A percentile compares a stretch with the other conserved stretches of the same genome.
Conservation (phyloP, 2,113 vertebrate species). For the Gambusia affinis region DNA sequence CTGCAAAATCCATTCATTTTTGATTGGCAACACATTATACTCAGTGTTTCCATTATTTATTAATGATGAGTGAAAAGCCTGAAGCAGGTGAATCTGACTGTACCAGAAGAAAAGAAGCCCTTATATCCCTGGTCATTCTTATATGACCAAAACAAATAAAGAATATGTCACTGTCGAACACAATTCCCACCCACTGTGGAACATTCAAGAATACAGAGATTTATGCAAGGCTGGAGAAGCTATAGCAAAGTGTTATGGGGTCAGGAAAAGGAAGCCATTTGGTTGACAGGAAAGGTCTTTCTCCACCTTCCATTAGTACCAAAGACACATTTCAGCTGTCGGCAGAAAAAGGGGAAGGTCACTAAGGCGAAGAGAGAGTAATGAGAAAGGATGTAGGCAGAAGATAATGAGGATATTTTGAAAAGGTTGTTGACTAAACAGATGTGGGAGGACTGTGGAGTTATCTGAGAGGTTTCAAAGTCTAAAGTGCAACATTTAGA, state of each 20-base stretch:
- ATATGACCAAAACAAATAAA: neutral
- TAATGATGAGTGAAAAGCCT: slow-evolving; percentile 5
- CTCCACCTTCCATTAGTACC: slow-evolving; percentile 57
- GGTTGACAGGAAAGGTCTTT: slow-evolving; percentile 63
- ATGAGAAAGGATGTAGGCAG: slow-evolving; percentile 11
- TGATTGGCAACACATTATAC: neutral
- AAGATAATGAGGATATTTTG: slow-evolving; percentile 1
- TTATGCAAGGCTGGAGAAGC: slow-evolving; percentile 22
- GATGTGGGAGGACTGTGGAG: neutral
- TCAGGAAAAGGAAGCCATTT: slow-evolving; percentile 59
- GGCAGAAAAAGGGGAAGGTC: slow-evolving; percentile 39
- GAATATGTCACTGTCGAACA: neutral
- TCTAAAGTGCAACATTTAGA: neutral
- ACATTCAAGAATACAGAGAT: neutral
- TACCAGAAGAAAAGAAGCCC: neutral
- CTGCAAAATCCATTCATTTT: neutral
- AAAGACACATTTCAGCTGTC: slow-evolving; percentile 31
- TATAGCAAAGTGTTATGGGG: slow-evolving; percentile 15
- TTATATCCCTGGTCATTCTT: neutral
- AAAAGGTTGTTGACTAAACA: slow-evolving; percentile 10
- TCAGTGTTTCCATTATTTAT: accelerated
- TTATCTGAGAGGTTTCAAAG: slow-evolving; percentile 1
- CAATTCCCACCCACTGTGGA: neutral
- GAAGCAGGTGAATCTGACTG: slow-evolving; percentile 2
- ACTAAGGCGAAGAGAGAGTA: slow-evolving; percentile 38